These are phyloP conservation scores for Copidosoma floridanum DNA, from an alignment of 1,140 invertebrate species.

Conservation along the genomic window DNA sequence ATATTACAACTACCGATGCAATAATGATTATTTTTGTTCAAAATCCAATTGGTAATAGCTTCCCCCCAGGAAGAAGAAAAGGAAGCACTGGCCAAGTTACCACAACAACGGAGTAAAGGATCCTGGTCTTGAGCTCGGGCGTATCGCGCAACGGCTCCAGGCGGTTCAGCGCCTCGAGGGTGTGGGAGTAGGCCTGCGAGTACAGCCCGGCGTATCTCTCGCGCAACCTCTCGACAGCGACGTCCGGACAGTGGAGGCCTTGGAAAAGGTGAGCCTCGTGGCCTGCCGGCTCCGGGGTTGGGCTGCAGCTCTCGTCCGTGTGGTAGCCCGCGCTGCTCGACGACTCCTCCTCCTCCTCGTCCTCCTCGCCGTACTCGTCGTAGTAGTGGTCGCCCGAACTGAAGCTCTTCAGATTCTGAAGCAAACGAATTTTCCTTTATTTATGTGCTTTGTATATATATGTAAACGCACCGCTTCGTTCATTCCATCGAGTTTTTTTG, in stretches of 20 bases:
- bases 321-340: slow-evolving; percentile 49
- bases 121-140: slow-evolving; percentile 87
- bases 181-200: slow-evolving; percentile 77
- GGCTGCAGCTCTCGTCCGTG: slow-evolving; percentile 49
- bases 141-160: slow-evolving; percentile 76
- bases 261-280: slow-evolving; percentile 3
- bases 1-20: too few relatives aligned
- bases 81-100: slow-evolving; percentile 65
- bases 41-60: too few relatives aligned
- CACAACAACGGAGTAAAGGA: slow-evolving; percentile 91
- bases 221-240: slow-evolving; percentile 60
- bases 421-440: too few relatives aligned
- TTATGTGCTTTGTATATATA: too few relatives aligned
- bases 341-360: slow-evolving; percentile 39
- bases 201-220: slow-evolving; percentile 82
- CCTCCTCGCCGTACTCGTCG: slow-evolving; percentile 23
- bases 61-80: background rate
- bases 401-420: background rate
- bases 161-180: slow-evolving; percentile 78
- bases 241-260: slow-evolving; percentile 37
- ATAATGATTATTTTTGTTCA: too few relatives aligned
- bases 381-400: too few relatives aligned
- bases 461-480: too few relatives aligned
- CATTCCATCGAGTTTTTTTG: too few relatives aligned
- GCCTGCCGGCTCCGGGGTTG: slow-evolving; percentile 36